These are phyloP conservation scores for Actenoides hombroni DNA, from an alignment of 2,113 vertebrate species.

Conservation along the genomic window DNA sequence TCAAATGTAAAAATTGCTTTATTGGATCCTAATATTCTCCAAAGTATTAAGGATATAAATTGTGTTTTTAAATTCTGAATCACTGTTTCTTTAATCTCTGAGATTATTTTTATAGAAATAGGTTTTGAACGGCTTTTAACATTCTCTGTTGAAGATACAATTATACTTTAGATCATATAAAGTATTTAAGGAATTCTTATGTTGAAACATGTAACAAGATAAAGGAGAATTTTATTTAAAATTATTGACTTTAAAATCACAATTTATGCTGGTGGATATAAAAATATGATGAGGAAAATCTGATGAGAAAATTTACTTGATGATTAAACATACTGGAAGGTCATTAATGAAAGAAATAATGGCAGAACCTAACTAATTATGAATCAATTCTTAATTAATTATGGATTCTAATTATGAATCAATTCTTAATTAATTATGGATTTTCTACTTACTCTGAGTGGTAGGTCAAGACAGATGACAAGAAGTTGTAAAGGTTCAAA, in stretches of 20 bases:
- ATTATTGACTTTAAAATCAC: not conserved
- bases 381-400: not conserved
- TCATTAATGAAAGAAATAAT: not conserved
- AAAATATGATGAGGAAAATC: not conserved
- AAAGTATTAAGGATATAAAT: not conserved
- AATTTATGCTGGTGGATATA: not conserved
- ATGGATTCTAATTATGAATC: not conserved
- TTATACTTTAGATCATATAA: not conserved
- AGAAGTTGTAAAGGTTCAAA: not conserved
- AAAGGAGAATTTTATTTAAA: not conserved
- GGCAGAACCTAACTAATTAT: not conserved
- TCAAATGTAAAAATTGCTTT: not conserved
- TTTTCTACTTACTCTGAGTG: not conserved
- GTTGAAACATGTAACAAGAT: not conserved
- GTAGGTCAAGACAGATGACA: not conserved
- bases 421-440: not conserved
- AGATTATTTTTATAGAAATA: not conserved
- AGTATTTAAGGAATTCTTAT: not conserved
- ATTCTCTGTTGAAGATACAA: not conserved
- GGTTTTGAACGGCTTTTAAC: not conserved
- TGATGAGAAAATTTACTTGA: not conserved
- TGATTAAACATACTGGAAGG: not conserved
- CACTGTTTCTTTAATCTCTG: not conserved
- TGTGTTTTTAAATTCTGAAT: not conserved
- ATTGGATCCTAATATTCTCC: not conserved